Conservation (phyloP, 2,888 invertebrate genomes). For the Acleris holmiana region DNA sequence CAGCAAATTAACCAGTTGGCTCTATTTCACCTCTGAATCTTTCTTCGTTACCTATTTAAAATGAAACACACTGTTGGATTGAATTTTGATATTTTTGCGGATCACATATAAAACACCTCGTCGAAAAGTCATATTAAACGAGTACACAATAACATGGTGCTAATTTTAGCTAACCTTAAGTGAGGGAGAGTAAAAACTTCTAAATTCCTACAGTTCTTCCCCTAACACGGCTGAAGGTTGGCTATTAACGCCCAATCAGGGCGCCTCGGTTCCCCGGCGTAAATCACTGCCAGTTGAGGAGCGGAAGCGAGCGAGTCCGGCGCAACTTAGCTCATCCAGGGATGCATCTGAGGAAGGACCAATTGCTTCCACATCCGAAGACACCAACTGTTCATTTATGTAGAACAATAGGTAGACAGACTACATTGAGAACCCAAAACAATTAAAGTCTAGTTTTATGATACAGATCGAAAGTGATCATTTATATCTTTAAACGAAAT, state of each 20-base stretch:
- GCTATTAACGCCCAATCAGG: constrained; percentile 32
- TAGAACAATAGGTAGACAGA: background rate
- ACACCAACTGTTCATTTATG: background rate
- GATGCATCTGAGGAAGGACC: constrained; percentile 30
- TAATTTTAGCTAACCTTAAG: too few relatives aligned
- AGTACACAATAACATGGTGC: too few relatives aligned
- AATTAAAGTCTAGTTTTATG: background rate
- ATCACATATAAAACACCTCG: too few relatives aligned
- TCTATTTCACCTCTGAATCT: too few relatives aligned
- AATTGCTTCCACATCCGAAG: constrained; percentile 34
- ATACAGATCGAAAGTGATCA: too few relatives aligned
- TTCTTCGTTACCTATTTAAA: too few relatives aligned
- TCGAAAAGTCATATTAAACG: too few relatives aligned
- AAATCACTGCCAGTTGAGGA: constrained; percentile 46
- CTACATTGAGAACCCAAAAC: too few relatives aligned
- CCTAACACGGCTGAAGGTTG: constrained; percentile 31
- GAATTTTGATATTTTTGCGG: too few relatives aligned
- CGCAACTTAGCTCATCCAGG: constrained; percentile 30
- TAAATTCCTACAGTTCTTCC: constrained; percentile 19
- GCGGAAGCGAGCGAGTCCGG: constrained; percentile 44
- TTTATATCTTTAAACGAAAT: too few relatives aligned
- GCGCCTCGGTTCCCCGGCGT: constrained; percentile 40
- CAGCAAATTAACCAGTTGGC: too few relatives aligned
- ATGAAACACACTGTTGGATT: too few relatives aligned
- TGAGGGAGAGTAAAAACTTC: background rate